Evolutionary conservation across 37 sponge, comb jelly and placozoan species (phyloP).

Genomic region (Agelas oroides): DNA sequence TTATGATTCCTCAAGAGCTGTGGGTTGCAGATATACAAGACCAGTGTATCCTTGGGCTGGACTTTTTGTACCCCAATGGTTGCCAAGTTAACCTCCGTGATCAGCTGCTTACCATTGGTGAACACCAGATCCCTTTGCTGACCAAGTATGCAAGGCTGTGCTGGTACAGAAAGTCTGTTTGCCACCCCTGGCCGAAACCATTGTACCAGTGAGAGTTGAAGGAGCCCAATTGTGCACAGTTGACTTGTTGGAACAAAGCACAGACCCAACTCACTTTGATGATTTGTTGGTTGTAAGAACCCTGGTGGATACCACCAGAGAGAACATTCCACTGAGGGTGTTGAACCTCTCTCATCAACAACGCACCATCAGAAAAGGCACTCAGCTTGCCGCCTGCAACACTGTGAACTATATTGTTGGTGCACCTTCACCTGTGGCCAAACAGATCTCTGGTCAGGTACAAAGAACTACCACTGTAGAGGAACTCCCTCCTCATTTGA

Average conservation of each 20-base stretch:
- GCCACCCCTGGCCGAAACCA: background rate
- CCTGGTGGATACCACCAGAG: no score
- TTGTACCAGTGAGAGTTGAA: no score
- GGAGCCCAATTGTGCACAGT: background rate
- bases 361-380: no score
- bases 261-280: no score
- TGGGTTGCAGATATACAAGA: no score
- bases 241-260: no score
- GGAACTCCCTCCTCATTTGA: slow-evolving; percentile 8
- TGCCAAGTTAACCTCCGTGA: slow-evolving; percentile 29
- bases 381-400: no score
- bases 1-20: background rate
- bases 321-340: no score
- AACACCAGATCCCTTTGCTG: background rate
- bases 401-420: no score
- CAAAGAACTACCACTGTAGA: background rate
- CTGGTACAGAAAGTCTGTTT: background rate
- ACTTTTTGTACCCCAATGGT: slow-evolving; percentile 29
- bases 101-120: background rate
- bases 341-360: no score
- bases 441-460: background rate
- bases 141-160: background rate
- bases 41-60: slow-evolving; percentile 37
- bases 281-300: no score
- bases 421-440: no score